Evolutionary conservation across 2,113 vertebrate species (phyloP), one percentile per base, ranked within the genome.

Genomic region (Nipponia nippon): DNA sequence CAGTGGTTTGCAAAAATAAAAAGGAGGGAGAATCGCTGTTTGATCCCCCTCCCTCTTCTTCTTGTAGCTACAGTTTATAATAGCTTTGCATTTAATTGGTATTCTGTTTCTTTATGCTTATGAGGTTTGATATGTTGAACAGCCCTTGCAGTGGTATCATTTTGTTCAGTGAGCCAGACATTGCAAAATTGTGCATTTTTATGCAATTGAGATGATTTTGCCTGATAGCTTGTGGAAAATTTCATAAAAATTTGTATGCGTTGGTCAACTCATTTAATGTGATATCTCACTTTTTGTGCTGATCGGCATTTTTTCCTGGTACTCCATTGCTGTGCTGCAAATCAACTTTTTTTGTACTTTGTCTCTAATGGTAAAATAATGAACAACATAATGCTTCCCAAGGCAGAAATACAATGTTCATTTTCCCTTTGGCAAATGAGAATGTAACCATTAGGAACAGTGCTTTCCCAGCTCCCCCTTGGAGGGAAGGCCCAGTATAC

Each of bases 31-130:
- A 78, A 58, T 66, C 4, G 3, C 20, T 83, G 11, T n/a, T 80
- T 83, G 40, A 23, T 3, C 5, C 29, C 38, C 8, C 52, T 49
- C 32, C 30, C 38, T 40, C 47, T 61, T 78, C 69, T 80, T 96
- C 83, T 76, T 86, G 62, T 96, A 97, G 79, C 40, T 94, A 96
- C 82, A 95, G 72, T 94, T 96, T 80, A 89, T 77, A 94, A 85
- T 75, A 81, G 29, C 59, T 89, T 96, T 95, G n/a, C 73, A 62
- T 92, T 94, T 95, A 94, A 92, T 78, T 83, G 62, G 30, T 69
- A 81, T 96, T 97, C 96, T 90, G 95, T 95, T 97, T 94, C 4
- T 29, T 94, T 95, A 95, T 89, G 59, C 77, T 91, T 87, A 81
- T n/a, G 61, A 90, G 77, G 25, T 95, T 93, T 94, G 71, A 93